A percentile compares a stretch with the other conserved stretches of the same genome.
Evolutionary conservation across 2,113 vertebrate species (phyloP).

Genomic region (Pseudopodoces humilis): DNA sequence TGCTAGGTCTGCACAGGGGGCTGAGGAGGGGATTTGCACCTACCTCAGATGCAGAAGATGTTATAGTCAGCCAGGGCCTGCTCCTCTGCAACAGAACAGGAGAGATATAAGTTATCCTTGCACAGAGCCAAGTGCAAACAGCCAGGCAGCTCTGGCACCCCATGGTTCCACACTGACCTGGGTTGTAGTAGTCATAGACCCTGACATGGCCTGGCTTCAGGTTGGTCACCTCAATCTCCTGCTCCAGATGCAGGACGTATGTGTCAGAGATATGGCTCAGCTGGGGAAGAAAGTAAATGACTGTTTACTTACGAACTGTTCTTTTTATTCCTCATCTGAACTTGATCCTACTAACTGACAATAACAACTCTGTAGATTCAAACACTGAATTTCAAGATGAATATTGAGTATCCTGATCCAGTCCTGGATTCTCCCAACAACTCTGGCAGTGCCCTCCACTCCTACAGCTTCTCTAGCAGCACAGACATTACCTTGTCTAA

Average conservation of each 20-base stretch:
- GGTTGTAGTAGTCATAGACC: constrained; percentile 87
- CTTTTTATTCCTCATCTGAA: neutral
- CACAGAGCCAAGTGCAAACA: neutral
- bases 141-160: neutral
- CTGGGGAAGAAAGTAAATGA: neutral
- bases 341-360: neutral
- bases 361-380: neutral
- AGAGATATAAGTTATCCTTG: neutral
- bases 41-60: constrained; percentile 61
- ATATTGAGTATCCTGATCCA: neutral
- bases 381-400: neutral
- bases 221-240: constrained; percentile 74
- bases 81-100: constrained; percentile 60
- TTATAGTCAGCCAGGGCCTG: constrained; percentile 63
- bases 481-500: constrained; percentile 54
- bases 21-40: neutral
- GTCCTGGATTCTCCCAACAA: neutral
- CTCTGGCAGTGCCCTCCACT: neutral
- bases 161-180: constrained; percentile 66
- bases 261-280: constrained; percentile 57
- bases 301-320: neutral
- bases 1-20: neutral
- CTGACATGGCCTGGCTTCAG: constrained; percentile 83
- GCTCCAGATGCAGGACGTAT: constrained; percentile 66
- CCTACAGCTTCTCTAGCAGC: neutral